Evolutionary conservation across 2,888 invertebrate genomes (phyloP).

Genomic region (Drosophila rubida): DNA sequence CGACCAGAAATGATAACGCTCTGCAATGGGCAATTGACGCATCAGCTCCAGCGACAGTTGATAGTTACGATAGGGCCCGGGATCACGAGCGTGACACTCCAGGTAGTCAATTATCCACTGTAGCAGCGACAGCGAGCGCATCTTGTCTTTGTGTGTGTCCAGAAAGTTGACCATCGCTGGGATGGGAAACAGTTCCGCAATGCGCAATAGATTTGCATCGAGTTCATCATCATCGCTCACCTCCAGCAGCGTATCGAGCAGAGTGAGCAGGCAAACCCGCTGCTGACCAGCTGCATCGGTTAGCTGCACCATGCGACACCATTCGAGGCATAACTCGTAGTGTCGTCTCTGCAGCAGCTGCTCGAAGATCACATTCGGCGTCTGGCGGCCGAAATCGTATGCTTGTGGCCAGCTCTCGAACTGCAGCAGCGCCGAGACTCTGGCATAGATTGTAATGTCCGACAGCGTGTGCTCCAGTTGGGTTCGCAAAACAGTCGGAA

Average conservation of each 20-base stretch:
- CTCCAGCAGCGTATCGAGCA: constrained; percentile 74
- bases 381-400: constrained; percentile 84
- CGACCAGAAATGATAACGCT: constrained; percentile 88
- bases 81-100: constrained; percentile 81
- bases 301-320: constrained; percentile 87
- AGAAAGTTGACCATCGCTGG: constrained; percentile 88
- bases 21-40: constrained; percentile 86
- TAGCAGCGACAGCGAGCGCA: constrained; percentile 88
- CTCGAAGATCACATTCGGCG: constrained; percentile 82
- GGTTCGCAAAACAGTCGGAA: constrained; percentile 73
- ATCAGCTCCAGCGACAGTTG: constrained; percentile 90
- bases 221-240: constrained; percentile 69
- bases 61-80: constrained; percentile 86
- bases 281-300: constrained; percentile 74
- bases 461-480: constrained; percentile 87
- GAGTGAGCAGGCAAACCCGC: constrained; percentile 80
- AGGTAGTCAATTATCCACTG: constrained; percentile 89
- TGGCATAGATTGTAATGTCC: constrained; percentile 88
- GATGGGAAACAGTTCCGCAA: constrained; percentile 87
- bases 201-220: constrained; percentile 85
- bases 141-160: constrained; percentile 87
- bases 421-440: constrained; percentile 87
- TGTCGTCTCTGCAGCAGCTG: constrained; percentile 74
- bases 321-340: constrained; percentile 88
- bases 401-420: constrained; percentile 87